These are phyloP conservation scores for Sporophila hypoxantha DNA, from an alignment of 2,113 vertebrate genomes.

Conservation along the genomic window DNA sequence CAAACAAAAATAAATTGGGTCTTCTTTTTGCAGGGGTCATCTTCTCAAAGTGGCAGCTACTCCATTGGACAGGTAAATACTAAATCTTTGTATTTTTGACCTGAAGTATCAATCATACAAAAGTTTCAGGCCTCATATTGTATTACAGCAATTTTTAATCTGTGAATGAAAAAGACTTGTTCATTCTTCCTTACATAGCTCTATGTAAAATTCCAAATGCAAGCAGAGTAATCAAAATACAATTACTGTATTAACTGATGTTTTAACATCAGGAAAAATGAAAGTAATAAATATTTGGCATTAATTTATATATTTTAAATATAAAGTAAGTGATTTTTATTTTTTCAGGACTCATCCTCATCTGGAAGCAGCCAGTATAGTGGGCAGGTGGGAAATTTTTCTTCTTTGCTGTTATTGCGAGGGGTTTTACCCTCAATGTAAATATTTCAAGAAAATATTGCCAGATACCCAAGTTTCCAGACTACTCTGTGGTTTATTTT, in stretches of 20 bases:
- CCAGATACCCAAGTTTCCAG: not conserved
- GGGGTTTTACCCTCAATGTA: fast-evolving
- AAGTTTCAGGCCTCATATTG: not conserved
- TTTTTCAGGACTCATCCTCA: not conserved
- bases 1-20: not conserved
- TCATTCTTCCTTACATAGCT: not conserved
- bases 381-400: constrained; percentile 20
- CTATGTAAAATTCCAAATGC: not conserved
- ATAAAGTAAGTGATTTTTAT: not conserved
- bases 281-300: not conserved
- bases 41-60: constrained; percentile 38
- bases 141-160: not conserved
- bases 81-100: not conserved
- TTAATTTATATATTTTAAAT: not conserved
- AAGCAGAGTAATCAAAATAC: not conserved
- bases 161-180: not conserved
- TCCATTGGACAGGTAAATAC: constrained; percentile 25
- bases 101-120: not conserved
- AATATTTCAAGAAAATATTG: not conserved
- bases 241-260: not conserved
- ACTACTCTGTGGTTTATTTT: not conserved
- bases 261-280: not conserved
- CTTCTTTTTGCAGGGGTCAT: constrained; percentile 29
- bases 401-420: not conserved
- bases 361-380: constrained; percentile 21